Percentiles rank a stretch among this genome's conserved stretches.
Conservation (phyloP, 2,113 vertebrate genomes). For the Oreochromis niloticus region DNA sequence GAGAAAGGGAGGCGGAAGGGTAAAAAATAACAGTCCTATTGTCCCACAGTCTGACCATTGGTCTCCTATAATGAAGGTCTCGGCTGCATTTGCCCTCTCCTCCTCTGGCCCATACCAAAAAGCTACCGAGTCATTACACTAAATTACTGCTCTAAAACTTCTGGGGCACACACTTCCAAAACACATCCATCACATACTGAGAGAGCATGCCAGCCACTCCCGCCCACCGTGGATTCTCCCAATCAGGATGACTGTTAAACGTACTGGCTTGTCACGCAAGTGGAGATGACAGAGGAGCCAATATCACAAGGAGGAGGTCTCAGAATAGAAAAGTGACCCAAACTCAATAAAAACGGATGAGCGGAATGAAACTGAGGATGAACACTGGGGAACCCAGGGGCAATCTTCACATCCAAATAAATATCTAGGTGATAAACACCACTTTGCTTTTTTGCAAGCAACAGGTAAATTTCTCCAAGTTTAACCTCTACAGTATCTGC, state of each 20-base stretch:
- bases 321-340: neutral
- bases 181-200: constrained; percentile 43
- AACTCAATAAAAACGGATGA: constrained; percentile 28
- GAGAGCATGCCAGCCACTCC: neutral
- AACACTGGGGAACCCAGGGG: neutral
- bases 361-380: neutral
- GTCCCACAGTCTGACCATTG: neutral
- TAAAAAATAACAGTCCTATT: neutral
- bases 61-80: constrained; percentile 15
- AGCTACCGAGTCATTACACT: constrained; percentile 50
- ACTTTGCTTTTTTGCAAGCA: neutral
- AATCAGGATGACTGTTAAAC: neutral
- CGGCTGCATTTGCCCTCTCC: neutral
- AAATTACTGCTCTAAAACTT: constrained; percentile 58
- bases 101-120: neutral
- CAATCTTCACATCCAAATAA: constrained; percentile 22
- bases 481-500: neutral
- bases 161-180: constrained; percentile 11
- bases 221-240: neutral
- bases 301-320: neutral
- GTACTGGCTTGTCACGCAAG: neutral
- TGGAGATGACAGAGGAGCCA: constrained; percentile 29
- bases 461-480: neutral
- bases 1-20: neutral
- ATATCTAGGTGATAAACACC: neutral